phyloP scores from a whole-genome alignment of 2,797 vertebrate species.

The Sebastes oblongus region DNA sequence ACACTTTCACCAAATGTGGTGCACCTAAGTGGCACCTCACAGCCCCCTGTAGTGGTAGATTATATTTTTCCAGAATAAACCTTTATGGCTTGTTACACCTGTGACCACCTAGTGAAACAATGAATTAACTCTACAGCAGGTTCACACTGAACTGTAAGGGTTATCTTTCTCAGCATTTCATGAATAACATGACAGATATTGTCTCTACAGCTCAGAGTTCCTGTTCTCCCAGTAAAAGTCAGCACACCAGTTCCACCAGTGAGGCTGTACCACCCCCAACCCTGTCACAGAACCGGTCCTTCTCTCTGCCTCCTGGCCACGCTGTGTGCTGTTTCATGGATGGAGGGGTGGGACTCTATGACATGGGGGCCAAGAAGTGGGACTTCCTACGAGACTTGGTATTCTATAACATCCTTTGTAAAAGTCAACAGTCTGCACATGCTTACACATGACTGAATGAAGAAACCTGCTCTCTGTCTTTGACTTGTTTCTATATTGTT shows the following conservation, averaged over 20 bases:
- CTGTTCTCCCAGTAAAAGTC: constrained; percentile 86
- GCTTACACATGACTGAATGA: background rate
- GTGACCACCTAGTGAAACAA: too few relatives aligned
- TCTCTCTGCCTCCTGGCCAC: constrained; percentile 94
- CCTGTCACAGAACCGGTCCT: constrained; percentile 90
- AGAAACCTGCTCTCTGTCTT: background rate
- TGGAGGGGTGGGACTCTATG: constrained; percentile 96
- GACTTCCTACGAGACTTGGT: constrained; percentile 98
- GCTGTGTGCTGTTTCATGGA: constrained; percentile 98
- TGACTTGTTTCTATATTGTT: background rate
- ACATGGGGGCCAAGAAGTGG: constrained; percentile 97
- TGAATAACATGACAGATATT: background rate
- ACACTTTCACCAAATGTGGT: too few relatives aligned
- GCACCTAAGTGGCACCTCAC: too few relatives aligned
- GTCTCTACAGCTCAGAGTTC: constrained; percentile 77
- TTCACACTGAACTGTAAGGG: too few relatives aligned
- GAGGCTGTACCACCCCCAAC: constrained; percentile 92
- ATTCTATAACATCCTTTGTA: background rate
- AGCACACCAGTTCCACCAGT: constrained; percentile 93
- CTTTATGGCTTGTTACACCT: too few relatives aligned
- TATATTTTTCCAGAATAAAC: too few relatives aligned
- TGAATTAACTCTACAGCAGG: too few relatives aligned
- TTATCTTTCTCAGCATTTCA: background rate
- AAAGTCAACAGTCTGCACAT: background rate
- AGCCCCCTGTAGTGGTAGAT: too few relatives aligned